Base-by-base conservation (phyloP, 2,113 vertebrate genomes). In the Dolichallabes microphthalmus region DNA sequence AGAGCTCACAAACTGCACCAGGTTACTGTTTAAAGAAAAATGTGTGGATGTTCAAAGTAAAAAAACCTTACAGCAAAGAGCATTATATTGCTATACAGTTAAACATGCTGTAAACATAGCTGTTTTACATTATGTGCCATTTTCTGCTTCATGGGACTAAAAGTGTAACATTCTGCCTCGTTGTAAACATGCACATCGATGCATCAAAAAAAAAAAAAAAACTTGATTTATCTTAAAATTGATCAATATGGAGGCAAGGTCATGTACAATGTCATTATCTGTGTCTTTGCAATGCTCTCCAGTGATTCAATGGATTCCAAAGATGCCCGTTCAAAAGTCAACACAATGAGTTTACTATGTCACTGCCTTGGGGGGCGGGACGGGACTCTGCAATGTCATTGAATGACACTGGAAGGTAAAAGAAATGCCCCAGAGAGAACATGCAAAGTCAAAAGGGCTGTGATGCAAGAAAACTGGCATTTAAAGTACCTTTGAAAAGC, bases 1-100 rank as follows among this genome's bases (percentile, higher is more conserved):
- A 82, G 95, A 97, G 17, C 93, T 95, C 90, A 97, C 92, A 91
- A 96, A 96, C 91, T 97, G 94, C 86, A 98, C 91, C 89, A 98
- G 93, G 86, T 96, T 96, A 88, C 97, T 99, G 91, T 55, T 90
- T 88, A 85, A 93, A 75, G 84, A 71, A 19, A 86, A 57, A 50
- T 17, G 25, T 20, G 20, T 35, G 11, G 11, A 58, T 78, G 27
- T 60, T 32, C 10, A 82, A 55, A 27, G 53, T 22, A 79, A 82
- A 61, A 91, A 89, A 61, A 91, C 89, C 88, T 14, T 11, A 30
- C 32, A 69, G 11, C 39, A 75, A 19, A 53, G 13, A 52, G 25
- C 5, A 75, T 75, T 53, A 75, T 75, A 15, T n/a, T 75, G 73
- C 25, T 52, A 6, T 75, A 2, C 0, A 52, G 39, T 15, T 75